A percentile compares a stretch with the other conserved stretches of the same genome.
phyloP scores from a whole-genome alignment of 1,140 invertebrate species.

The Apocrypta bakeri region DNA sequence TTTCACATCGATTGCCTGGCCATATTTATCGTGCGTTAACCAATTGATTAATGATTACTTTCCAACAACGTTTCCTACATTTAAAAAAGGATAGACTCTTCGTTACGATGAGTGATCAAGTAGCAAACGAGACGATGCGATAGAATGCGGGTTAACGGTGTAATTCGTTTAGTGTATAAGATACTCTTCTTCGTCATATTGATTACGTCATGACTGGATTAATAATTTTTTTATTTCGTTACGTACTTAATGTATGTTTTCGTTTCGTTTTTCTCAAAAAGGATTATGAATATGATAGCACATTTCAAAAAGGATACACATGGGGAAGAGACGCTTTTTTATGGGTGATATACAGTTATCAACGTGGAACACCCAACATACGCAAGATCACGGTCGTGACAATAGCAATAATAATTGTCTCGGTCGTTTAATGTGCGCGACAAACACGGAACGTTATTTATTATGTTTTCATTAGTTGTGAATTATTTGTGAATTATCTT shows the following conservation, averaged over 20 bases:
- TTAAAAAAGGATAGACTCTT: slow-evolving; percentile 54
- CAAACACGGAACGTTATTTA: slow-evolving; percentile 43
- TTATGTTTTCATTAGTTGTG: slow-evolving; percentile 41
- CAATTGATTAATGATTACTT: slow-evolving; percentile 46
- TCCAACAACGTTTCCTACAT: slow-evolving; percentile 51
- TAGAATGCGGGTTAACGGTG: slow-evolving; percentile 49
- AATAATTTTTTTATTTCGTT: slow-evolving; percentile 39
- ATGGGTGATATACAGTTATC: slow-evolving; percentile 38
- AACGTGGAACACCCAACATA: slow-evolving; percentile 38
- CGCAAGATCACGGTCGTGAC: slow-evolving; percentile 28
- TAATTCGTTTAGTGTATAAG: slow-evolving; percentile 41
- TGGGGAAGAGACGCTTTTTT: slow-evolving; percentile 38
- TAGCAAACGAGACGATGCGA: slow-evolving; percentile 52
- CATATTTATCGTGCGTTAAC: slow-evolving; percentile 40
- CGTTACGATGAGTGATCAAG: slow-evolving; percentile 52
- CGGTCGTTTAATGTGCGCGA: slow-evolving; percentile 36
- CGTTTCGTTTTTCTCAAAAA: slow-evolving; percentile 32
- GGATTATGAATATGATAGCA: slow-evolving; percentile 33
- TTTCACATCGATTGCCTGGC: slow-evolving; percentile 41
- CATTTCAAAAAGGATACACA: slow-evolving; percentile 15
- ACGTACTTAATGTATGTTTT: slow-evolving; percentile 17
- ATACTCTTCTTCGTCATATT: slow-evolving; percentile 35
- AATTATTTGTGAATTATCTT: slow-evolving; percentile 13
- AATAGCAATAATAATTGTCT: slow-evolving; percentile 45
- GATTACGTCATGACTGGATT: slow-evolving; percentile 36